A percentile compares a stretch with the other conserved stretches of the same genome.
phyloP scores from a whole-genome alignment of 2,797 vertebrate genomes.

The Acanthiza pusilla region DNA sequence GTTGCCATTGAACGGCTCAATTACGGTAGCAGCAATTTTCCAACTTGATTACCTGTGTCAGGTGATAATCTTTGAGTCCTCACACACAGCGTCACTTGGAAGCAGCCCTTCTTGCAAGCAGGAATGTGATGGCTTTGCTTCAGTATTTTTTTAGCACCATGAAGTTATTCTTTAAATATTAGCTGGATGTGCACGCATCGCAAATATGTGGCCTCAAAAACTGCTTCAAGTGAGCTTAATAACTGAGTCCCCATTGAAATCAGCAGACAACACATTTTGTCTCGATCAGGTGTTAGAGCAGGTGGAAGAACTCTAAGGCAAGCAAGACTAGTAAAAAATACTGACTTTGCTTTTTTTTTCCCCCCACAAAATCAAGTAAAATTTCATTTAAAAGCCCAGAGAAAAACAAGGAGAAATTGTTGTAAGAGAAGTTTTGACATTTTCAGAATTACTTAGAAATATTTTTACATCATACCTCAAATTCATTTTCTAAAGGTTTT shows the following conservation, averaged over 20 bases:
- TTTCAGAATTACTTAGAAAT: not conserved
- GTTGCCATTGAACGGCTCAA: not conserved
- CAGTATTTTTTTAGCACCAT: not conserved
- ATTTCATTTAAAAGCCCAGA: not conserved
- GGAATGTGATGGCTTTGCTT: not conserved
- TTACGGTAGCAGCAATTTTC: conserved; percentile 37
- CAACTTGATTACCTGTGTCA: conserved; percentile 7
- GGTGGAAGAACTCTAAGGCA: not conserved
- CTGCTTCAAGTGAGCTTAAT: not conserved
- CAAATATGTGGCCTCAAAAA: not conserved
- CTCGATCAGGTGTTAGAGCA: not conserved
- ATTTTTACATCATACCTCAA: not conserved
- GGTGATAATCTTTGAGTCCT: not conserved
- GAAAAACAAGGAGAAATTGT: not conserved
- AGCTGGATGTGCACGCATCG: not conserved
- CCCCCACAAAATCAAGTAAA: not conserved
- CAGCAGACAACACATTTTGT: not conserved
- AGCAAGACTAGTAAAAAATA: not conserved
- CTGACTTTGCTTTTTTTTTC: not conserved
- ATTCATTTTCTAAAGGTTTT: not conserved
- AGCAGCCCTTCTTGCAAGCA: not conserved
- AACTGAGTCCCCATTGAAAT: not conserved
- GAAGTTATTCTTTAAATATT: not conserved
- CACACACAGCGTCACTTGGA: not conserved
- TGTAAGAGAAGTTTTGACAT: not conserved